Percentiles rank a stretch among this genome's conserved stretches.
Conservation (phyloP, 1,140 invertebrate species). For the Diabrotica virgifera region DNA sequence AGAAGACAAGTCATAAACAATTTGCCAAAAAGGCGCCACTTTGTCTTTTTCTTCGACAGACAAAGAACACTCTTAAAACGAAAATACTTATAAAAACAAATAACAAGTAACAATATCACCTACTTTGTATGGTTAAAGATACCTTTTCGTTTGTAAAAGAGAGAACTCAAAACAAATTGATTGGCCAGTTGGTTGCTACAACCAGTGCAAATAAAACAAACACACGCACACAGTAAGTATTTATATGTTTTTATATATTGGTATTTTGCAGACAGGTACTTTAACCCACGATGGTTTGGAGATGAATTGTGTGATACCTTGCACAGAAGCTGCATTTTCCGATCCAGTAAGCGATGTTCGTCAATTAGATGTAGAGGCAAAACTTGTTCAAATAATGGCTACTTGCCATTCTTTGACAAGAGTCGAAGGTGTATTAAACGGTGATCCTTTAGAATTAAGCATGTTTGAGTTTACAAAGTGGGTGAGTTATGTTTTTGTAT, state of each 20-base stretch:
- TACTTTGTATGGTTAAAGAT: too few species aligned
- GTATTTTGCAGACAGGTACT: slow-evolving; percentile 74
- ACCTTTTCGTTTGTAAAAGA: too few species aligned
- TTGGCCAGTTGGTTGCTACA: too few species aligned
- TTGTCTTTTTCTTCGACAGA: too few species aligned
- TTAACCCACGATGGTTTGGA: slow-evolving; percentile 92
- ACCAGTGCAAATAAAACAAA: too few species aligned
- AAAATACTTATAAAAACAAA: too few species aligned
- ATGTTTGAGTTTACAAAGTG: slow-evolving; percentile 87
- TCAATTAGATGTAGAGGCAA: slow-evolving; percentile 50
- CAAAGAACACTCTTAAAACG: too few species aligned
- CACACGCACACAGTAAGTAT: too few species aligned
- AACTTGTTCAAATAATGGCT: slow-evolving; percentile 63
- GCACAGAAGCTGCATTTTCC: slow-evolving; percentile 56
- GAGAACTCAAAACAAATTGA: too few species aligned
- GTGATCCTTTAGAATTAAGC: slow-evolving; percentile 82
- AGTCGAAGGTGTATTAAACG: slow-evolving; percentile 71
- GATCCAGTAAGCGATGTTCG: slow-evolving; percentile 56
- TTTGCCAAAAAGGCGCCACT: too few species aligned
- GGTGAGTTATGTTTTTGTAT: slow-evolving; percentile 47
- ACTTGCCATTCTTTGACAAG: slow-evolving; percentile 80
- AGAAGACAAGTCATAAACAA: too few species aligned
- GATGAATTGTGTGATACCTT: slow-evolving; percentile 82
- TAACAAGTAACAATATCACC: too few species aligned
- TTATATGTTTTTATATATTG: slow-evolving; percentile 10